Conservation (phyloP, 2,888 invertebrate genomes). For the Anarsia innoxiella region DNA sequence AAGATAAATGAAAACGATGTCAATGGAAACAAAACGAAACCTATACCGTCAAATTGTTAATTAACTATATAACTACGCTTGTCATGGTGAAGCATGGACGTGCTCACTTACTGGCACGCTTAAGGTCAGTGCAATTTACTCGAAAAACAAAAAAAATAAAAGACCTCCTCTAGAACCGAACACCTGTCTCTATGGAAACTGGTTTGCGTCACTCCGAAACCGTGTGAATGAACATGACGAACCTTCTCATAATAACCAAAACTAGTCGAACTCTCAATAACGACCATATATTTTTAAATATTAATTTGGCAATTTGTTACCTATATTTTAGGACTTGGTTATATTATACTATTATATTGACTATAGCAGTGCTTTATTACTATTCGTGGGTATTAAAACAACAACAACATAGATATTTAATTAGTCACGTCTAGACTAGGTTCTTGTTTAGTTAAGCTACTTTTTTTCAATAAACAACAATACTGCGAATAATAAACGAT, state of each 20-base stretch:
- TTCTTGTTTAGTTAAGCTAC: too few species aligned
- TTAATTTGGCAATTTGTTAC: too few species aligned
- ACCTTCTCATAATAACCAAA: slow-evolving; percentile 44
- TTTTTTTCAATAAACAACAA: too few species aligned
- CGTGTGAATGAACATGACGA: slow-evolving; percentile 61
- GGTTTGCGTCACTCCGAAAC: slow-evolving; percentile 43
- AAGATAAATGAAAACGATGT: neutral
- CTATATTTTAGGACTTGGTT: too few species aligned
- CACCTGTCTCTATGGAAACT: slow-evolving; percentile 63
- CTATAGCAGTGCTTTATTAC: too few species aligned
- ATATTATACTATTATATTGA: too few species aligned
- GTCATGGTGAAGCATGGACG: neutral
- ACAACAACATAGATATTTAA: too few species aligned
- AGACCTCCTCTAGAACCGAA: slow-evolving; percentile 30
- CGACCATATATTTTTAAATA: too few species aligned
- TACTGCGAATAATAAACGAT: too few species aligned
- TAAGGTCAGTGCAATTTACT: slow-evolving; percentile 34
- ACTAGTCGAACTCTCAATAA: too few species aligned
- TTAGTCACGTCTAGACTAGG: too few species aligned
- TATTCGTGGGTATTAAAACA: too few species aligned
- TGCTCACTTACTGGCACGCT: slow-evolving; percentile 25
- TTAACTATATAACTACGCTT: slow-evolving; percentile 15
- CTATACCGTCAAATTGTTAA: slow-evolving; percentile 24
- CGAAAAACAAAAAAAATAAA: slow-evolving; percentile 31
- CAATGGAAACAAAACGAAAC: slow-evolving; percentile 8